Percentiles rank a stretch among this genome's conserved stretches.
These are phyloP conservation scores for Choristoneura rosaceana DNA, from an alignment of 2,888 invertebrate species.

Conservation along the genomic window DNA sequence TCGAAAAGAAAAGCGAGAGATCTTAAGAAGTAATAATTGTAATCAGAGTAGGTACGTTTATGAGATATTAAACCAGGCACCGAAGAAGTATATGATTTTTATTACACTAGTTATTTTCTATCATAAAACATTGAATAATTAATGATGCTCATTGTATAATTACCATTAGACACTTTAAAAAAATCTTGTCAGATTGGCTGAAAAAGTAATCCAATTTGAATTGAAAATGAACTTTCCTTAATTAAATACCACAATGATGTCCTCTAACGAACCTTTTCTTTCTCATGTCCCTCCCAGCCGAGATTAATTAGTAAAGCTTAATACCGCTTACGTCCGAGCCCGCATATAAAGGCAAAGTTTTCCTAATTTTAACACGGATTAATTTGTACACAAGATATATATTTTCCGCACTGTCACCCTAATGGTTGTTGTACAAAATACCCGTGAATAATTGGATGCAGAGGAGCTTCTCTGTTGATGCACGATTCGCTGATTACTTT, in stretches of 20 bases:
- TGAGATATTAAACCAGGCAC: too few relatives aligned
- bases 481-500: background rate
- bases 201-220: slow-evolving; percentile 16
- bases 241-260: slow-evolving; percentile 26
- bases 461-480: slow-evolving; percentile 45
- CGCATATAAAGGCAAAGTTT: slow-evolving; percentile 29
- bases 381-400: slow-evolving; percentile 34
- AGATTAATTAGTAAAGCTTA: slow-evolving; percentile 23
- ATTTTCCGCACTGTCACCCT: slow-evolving; percentile 38
- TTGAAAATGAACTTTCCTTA: slow-evolving; percentile 23
- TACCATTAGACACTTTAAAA: background rate
- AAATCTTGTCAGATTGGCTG: background rate
- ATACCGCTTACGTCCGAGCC: slow-evolving; percentile 16
- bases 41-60: too few relatives aligned
- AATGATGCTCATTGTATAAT: background rate
- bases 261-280: slow-evolving; percentile 22
- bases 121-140: background rate
- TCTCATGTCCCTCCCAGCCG: slow-evolving; percentile 10
- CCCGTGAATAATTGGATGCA: slow-evolving; percentile 21
- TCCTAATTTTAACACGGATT: slow-evolving; percentile 33
- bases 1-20: too few relatives aligned
- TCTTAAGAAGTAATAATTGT: too few relatives aligned
- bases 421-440: slow-evolving; percentile 21
- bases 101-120: background rate
- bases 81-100: too few relatives aligned